Base-by-base conservation (phyloP, 2,888 invertebrate genomes). In the Drosophila dives region DNA sequence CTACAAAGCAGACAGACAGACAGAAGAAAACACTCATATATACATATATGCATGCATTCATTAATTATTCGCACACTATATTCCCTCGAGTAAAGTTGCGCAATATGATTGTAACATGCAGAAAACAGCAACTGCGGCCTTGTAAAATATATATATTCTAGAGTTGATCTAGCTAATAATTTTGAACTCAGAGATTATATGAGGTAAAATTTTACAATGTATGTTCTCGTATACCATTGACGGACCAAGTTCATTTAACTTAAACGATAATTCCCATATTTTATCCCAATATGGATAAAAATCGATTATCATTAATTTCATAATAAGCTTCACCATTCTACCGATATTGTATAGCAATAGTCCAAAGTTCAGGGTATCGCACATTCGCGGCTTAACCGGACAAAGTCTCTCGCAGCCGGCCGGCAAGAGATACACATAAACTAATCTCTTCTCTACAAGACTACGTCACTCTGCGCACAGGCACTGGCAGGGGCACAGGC, bases 331-430 rank as follows among this genome's bases (percentile, higher is more conserved):
- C 3, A 8, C 17, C 3, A 17, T 38, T 11, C 40, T n/a, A 10
- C 5, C n/a, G n/a, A 8, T 11, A n/a, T 12, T 34, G 17, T 38
- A 3, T 15, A 4, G 15, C 23, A 20, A n/a, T 20, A 20, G 20
- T 23, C 45, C 8, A 15, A 15, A 8, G 23, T 45, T 45, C 15
- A 45, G 45, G 45, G 45, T 45, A 45, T 23, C 8, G 17, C 23
- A 8, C 23, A 2, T 8, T 4, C 12, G 12, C 7, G 23, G 8
- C 15, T 23, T 64, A 38, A 70, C 58, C 23, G 86, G 56, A 66
- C 89, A 86, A 85, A 85, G 89, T 89, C 89, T 73, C 69, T 83
- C 81, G 72, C 67, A 61, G 67, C 70, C 87, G 77, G 72, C 80
- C 82, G 82, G 70, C 70, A 68, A 80, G 72, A 72, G 66, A 67